Conservation (phyloP, 2,888 invertebrate species). For the Drosophila gaucha region DNA sequence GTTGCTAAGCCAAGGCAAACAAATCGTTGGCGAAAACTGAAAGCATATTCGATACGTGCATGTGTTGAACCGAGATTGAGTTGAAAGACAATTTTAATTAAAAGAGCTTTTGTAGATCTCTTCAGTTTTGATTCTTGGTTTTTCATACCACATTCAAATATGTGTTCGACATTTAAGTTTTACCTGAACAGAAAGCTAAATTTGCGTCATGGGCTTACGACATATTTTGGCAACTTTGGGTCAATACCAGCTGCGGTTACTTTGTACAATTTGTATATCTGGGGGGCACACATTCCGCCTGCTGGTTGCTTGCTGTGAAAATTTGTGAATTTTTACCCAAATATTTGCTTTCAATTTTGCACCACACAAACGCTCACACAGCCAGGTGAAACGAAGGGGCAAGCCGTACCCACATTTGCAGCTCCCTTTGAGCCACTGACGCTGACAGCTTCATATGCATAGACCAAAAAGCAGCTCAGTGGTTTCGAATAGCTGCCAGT, state of each 20-base stretch:
- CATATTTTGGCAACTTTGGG: slow-evolving; percentile 31
- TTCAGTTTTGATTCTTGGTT: slow-evolving; percentile 15
- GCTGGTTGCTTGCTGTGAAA: slow-evolving; percentile 47
- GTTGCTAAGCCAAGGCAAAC: slow-evolving; percentile 49
- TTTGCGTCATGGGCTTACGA: slow-evolving; percentile 18
- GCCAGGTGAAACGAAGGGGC: not conserved
- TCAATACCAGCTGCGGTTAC: slow-evolving; percentile 50
- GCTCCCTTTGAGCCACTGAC: slow-evolving; percentile 47
- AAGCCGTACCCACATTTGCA: slow-evolving; percentile 4
- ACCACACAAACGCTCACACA: slow-evolving; percentile 25
- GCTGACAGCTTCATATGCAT: slow-evolving; percentile 72
- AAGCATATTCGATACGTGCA: not conserved
- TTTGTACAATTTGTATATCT: slow-evolving; percentile 57
- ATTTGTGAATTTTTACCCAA: slow-evolving; percentile 68
- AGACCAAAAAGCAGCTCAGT: slow-evolving; percentile 66
- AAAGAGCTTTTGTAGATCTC: slow-evolving; percentile 49
- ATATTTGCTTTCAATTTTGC: slow-evolving; percentile 76
- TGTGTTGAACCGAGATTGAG: slow-evolving; percentile 9
- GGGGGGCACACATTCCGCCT: slow-evolving; percentile 35
- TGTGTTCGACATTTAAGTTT: slow-evolving; percentile 13
- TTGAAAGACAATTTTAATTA: slow-evolving; percentile 57
- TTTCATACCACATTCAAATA: slow-evolving; percentile 19
- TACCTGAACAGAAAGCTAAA: not conserved
- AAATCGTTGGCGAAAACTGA: slow-evolving; percentile 33
- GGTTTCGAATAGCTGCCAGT: slow-evolving; percentile 72